Conservation (phyloP, 1,140 invertebrate species). For the Armadillidium nasatum region DNA sequence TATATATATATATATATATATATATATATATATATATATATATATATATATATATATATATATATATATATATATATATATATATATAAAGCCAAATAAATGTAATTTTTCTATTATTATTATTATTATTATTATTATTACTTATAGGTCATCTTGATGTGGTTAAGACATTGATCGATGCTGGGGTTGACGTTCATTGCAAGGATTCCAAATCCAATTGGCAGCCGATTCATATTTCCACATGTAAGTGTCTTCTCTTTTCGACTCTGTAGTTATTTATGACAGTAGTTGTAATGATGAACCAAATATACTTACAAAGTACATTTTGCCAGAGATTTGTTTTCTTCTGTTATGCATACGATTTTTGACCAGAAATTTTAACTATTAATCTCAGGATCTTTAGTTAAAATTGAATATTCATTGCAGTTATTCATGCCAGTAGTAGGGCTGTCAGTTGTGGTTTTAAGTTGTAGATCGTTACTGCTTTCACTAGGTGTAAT, state of each 20-base stretch:
- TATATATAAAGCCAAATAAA: neutral
- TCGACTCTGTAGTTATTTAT: neutral
- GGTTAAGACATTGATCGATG: conserved; percentile 33
- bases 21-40: neutral
- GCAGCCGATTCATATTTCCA: conserved; percentile 43
- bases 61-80: neutral
- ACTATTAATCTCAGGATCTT: too few species aligned
- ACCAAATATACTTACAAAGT: neutral
- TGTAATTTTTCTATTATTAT: neutral
- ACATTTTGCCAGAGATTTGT: neutral
- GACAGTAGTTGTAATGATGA: neutral
- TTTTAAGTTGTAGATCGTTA: too few species aligned
- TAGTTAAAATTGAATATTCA: too few species aligned
- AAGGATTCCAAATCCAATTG: conserved; percentile 40
- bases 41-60: neutral
- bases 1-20: neutral
- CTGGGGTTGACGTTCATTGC: conserved; percentile 43
- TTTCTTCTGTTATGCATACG: neutral
- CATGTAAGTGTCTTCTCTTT: conserved; percentile 30
- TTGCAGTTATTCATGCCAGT: too few species aligned
- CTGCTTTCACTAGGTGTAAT: too few species aligned
- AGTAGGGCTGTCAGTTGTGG: too few species aligned
- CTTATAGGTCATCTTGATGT: conserved; percentile 37
- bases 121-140: neutral
- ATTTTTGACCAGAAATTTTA: too few species aligned